Evolutionary conservation across 2,888 invertebrate species (phyloP), one percentile per base, ranked within the genome.

Genomic region (Leucoma salicis): DNA sequence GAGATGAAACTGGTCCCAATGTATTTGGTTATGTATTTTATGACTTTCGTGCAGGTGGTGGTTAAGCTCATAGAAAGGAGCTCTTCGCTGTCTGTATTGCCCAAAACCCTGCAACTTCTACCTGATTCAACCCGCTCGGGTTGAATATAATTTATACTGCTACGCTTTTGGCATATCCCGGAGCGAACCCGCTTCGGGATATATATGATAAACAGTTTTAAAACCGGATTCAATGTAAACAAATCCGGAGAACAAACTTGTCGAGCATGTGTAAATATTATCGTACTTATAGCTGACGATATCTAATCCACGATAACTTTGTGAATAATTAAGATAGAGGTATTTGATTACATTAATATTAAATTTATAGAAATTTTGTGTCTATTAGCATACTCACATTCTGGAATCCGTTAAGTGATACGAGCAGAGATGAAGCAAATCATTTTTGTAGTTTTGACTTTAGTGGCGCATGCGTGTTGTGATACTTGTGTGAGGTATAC

Each of bases 291-390:
- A 47, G 41, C 24, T 48, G 52, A 57, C 34, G 35, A 31, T 59
- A 62, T 62, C 62, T 63, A 62, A 63, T 63, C 63, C 49, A 35
- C 25, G 47, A 57, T 54, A 53, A 48, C 38, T 34, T 44, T 41
- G 45, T 53, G 53, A 53, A 61, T 52, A 51, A 42, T 47, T 39
- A 42, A 42, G 34, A 38, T 43, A 38, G 25, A 31, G 28, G 15
- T 18, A 31, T 39, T 34, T 31, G 27, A 31, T 31, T 38, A 14
- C 14, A 15, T 51, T 50, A 53, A 49, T 28, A 50, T 35, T 24
- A 33, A 36, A 47, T 44, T 44, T 51, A 58, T 58, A 46, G 14
- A 53, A 40, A 57, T 57, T 57, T 55, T 35, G 47, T 54, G 14
- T 50, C 37, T 40, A 49, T 45, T 52, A 51, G 35, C 52, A 51